phyloP scores from a whole-genome alignment of 1,140 invertebrate genomes.

The Phthorimaea operculella region DNA sequence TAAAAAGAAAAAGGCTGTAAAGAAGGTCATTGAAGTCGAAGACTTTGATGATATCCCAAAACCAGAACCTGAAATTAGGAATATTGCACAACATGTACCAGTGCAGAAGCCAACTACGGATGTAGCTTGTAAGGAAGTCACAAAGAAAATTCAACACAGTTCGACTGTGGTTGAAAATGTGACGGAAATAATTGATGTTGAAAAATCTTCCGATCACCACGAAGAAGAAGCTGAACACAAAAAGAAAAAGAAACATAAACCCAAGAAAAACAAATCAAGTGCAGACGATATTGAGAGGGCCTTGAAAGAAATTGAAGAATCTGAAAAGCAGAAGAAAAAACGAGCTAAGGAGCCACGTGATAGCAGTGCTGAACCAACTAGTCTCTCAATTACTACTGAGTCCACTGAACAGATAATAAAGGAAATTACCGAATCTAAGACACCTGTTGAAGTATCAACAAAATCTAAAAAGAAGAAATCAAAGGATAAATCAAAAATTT shows the following conservation, averaged over 20 bases:
- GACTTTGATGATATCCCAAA: conserved; percentile 49
- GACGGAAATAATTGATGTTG: conserved; percentile 18
- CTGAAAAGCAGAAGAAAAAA: conserved; percentile 46
- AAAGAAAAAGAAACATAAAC: conserved; percentile 61
- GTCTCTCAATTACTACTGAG: not conserved
- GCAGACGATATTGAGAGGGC: conserved; percentile 69
- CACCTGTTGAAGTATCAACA: conserved; percentile 8
- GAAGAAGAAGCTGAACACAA: conserved; percentile 32
- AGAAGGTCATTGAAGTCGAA: conserved; percentile 54
- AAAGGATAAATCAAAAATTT: conserved; percentile 6
- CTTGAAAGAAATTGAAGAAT: conserved; percentile 65
- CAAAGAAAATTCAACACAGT: conserved; percentile 34
- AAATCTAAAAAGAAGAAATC: conserved; percentile 23
- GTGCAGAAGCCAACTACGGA: conserved; percentile 14
- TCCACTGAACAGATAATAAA: conserved; percentile 11
- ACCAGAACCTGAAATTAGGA: conserved; percentile 8
- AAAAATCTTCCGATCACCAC: conserved; percentile 9
- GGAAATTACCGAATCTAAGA: conserved; percentile 19
- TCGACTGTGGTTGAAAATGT: conserved; percentile 33
- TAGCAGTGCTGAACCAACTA: conserved; percentile 11
- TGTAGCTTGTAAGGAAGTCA: conserved; percentile 20
- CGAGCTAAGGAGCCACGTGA: conserved; percentile 29
- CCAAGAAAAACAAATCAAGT: conserved; percentile 53
- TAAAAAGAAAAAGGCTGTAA: conserved; percentile 54
- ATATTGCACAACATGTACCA: conserved; percentile 5